A percentile compares a stretch with the other conserved stretches of the same genome.
phyloP scores from a whole-genome alignment of 2,888 invertebrate species.

The Coelinius sp. region DNA sequence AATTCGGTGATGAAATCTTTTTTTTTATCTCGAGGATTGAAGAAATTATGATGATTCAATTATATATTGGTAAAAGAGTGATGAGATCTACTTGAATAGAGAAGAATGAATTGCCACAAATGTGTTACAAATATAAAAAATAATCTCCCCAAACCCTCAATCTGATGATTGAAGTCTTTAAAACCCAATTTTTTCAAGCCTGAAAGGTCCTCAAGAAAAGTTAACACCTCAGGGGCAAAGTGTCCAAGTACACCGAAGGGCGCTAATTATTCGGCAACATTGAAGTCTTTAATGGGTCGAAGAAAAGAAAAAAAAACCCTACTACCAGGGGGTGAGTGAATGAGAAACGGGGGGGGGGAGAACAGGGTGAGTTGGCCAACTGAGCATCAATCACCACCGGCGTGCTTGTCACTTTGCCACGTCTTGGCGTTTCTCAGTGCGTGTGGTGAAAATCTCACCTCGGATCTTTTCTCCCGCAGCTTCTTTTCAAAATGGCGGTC shows the following conservation, averaged over 20 bases:
- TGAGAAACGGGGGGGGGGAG: slow-evolving; percentile 16
- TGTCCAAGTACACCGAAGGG: slow-evolving; percentile 57
- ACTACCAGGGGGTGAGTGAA: background rate
- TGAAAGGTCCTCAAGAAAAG: slow-evolving; percentile 27
- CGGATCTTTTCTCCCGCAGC: background rate
- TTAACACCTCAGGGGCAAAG: slow-evolving; percentile 57
- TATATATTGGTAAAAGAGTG: no score
- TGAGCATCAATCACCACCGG: slow-evolving; percentile 60
- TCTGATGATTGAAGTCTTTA: no score
- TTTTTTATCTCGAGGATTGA: no score
- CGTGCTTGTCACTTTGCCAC: slow-evolving; percentile 53
- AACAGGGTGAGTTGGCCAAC: slow-evolving; percentile 23
- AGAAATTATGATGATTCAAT: no score
- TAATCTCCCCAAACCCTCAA: no score
- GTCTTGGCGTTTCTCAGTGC: background rate
- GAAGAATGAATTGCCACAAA: no score
- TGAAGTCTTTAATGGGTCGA: slow-evolving; percentile 59
- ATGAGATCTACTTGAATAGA: no score
- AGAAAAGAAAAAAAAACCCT: background rate
- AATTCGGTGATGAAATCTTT: no score
- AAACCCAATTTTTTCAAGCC: background rate
- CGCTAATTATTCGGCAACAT: slow-evolving; percentile 65
- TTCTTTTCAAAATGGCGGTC: slow-evolving; percentile 27
- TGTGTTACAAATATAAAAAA: no score
- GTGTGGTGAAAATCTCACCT: slow-evolving; percentile 12